Evolutionary conservation across 2,888 invertebrate species (phyloP).

Genomic region (Melanchra persicariae): DNA sequence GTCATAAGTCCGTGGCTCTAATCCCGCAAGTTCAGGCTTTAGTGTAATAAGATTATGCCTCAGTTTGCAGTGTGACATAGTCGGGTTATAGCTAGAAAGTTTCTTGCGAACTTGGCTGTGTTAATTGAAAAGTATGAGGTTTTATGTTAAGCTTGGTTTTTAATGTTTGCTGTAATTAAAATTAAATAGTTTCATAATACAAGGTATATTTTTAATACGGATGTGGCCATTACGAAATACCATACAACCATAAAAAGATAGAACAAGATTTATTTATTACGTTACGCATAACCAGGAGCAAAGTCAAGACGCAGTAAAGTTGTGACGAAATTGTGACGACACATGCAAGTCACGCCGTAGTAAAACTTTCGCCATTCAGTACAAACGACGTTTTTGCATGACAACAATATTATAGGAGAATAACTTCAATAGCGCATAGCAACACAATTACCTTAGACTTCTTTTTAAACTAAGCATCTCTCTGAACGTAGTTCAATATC

Average conservation of each 20-base stretch:
- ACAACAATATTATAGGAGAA: too few species aligned
- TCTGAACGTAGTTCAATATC: neutral
- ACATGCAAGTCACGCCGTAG: too few species aligned
- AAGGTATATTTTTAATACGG: neutral
- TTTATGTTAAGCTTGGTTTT: slow-evolving; percentile 7
- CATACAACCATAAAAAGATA: neutral
- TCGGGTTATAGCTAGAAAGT: slow-evolving; percentile 13
- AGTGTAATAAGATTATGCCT: slow-evolving; percentile 36
- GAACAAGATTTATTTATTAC: too few species aligned
- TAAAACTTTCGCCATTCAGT: too few species aligned
- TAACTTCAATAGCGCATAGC: too few species aligned
- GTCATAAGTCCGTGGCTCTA: slow-evolving; percentile 18
- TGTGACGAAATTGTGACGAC: too few species aligned
- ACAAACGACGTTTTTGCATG: too few species aligned
- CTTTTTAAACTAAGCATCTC: neutral
- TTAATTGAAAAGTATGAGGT: slow-evolving; percentile 36
- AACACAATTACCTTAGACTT: neutral
- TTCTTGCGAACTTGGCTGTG: slow-evolving; percentile 22
- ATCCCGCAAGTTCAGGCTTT: slow-evolving; percentile 44
- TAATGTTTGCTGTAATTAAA: neutral
- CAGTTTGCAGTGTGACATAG: slow-evolving; percentile 23
- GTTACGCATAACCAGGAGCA: too few species aligned
- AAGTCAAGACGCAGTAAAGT: too few species aligned
- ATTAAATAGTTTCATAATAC: neutral
- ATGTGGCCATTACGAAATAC: too few species aligned